Base-by-base conservation (phyloP, 2,113 vertebrate genomes). In the Prinia subflava region DNA sequence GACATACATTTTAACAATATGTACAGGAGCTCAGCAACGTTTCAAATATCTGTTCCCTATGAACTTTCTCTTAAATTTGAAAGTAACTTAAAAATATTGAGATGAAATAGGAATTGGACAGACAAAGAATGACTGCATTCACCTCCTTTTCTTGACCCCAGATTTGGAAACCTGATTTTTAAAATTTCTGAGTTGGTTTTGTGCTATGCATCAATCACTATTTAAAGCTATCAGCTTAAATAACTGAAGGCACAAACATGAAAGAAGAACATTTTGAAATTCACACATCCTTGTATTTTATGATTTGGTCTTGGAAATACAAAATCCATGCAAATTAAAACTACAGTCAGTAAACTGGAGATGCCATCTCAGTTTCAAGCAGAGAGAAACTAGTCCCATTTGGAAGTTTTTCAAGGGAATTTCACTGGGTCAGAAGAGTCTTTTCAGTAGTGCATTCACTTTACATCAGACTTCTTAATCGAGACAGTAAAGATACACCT, bases 1-100 rank as follows among this genome's bases (percentile, higher is more conserved):
- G 88, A 76, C 75, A 90, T 85, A 63, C 59, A 81, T 94, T 95
- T 94, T 81, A 64, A 83, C 90, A 77, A n/a, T 67, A 86, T 8
- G 22, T 65, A 67, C 47, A 80, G 75, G 21, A 88, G 25, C 60
- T 68, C 13, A 83, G 79, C 8, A 41, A 14, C 2, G 3, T 77
- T 77, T 74, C 69, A 86, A 80, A 7, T 76, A 90, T 17, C 62
- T 49, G 16, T 15, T 65, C 42, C 39, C 39, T 50, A 19, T 20
- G 46, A 88, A 35, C 17, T 42, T 25, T 53, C 42, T 30, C 55
- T 76, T 50, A 60, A 44, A 64, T 50, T 27, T 90, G 39, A 50
- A 15, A 62, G 31, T 35, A 69, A 46, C 33, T 85, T 46, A 73
- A 55, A 69, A 94, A 80, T 27, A 73, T 0, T 50, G 28, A 53